phyloP scores from a whole-genome alignment of 1,140 invertebrate species.

The Bombus picipes region DNA sequence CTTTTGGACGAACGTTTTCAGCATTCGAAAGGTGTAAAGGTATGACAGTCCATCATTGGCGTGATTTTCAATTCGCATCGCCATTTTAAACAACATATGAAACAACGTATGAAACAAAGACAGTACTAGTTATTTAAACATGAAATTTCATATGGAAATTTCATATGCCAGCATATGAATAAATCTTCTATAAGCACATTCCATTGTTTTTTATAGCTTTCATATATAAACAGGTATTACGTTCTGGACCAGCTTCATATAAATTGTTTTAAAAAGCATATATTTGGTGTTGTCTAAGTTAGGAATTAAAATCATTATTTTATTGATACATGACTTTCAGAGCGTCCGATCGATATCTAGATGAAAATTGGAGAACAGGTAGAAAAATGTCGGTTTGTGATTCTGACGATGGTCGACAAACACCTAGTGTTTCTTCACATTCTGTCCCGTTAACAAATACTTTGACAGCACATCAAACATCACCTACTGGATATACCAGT shows the following conservation, averaged over 20 bases:
- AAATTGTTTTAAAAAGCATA: conserved; percentile 22
- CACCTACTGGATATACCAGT: conserved; percentile 66
- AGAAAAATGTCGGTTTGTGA: conserved; percentile 76
- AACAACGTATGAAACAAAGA: too few relatives aligned
- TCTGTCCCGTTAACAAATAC: conserved; percentile 58
- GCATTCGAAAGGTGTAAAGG: too few relatives aligned
- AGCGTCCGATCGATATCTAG: conserved; percentile 64
- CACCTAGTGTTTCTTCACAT: conserved; percentile 68
- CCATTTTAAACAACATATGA: too few relatives aligned
- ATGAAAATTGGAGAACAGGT: conserved; percentile 81
- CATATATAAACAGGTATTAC: too few relatives aligned
- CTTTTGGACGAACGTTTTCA: too few relatives aligned
- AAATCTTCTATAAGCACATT: too few relatives aligned
- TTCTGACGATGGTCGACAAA: conserved; percentile 75
- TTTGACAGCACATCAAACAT: conserved; percentile 56
- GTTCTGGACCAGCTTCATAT: neutral
- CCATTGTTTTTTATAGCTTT: too few relatives aligned
- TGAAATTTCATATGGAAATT: too few relatives aligned
- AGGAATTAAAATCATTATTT: conserved; percentile 21
- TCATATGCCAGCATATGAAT: too few relatives aligned
- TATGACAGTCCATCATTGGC: too few relatives aligned
- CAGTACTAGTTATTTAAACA: too few relatives aligned
- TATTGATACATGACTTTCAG: conserved; percentile 33
- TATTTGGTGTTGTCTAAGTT: neutral
- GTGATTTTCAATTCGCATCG: too few relatives aligned